Percentiles rank a stretch among this genome's conserved stretches.
These are phyloP conservation scores for Lucilia sericata DNA, from an alignment of 1,140 invertebrate genomes.

Conservation along the genomic window DNA sequence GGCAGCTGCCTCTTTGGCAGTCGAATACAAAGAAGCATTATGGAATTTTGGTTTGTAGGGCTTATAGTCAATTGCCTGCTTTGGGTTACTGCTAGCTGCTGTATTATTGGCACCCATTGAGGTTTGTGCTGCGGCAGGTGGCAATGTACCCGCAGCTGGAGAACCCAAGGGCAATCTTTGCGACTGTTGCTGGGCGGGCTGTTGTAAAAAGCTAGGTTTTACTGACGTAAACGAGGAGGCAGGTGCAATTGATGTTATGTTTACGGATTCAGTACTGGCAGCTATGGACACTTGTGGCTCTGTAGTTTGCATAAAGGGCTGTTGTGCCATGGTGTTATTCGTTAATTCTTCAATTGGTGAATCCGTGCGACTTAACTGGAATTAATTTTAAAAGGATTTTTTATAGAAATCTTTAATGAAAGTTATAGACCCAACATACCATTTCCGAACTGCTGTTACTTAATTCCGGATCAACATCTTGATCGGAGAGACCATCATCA, in stretches of 20 bases:
- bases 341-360: slow-evolving; percentile 61
- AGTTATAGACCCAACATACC: slow-evolving; percentile 50
- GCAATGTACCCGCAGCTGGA: slow-evolving; percentile 62
- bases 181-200: slow-evolving; percentile 55
- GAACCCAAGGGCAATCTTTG: slow-evolving; percentile 62
- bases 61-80: slow-evolving; percentile 59
- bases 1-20: slow-evolving; percentile 51
- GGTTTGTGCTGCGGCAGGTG: slow-evolving; percentile 52
- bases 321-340: slow-evolving; percentile 45
- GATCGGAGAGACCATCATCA: slow-evolving; percentile 72
- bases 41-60: slow-evolving; percentile 85
- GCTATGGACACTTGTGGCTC: slow-evolving; percentile 33
- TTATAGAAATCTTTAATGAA: slow-evolving; percentile 17
- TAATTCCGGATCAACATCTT: slow-evolving; percentile 61
- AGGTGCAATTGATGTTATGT: slow-evolving; percentile 57
- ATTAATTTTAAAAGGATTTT: not conserved
- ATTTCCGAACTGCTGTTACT: slow-evolving; percentile 66
- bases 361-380: slow-evolving; percentile 60
- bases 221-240: slow-evolving; percentile 59
- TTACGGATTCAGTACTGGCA: slow-evolving; percentile 49
- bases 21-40: slow-evolving; percentile 72
- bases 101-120: slow-evolving; percentile 37
- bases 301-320: slow-evolving; percentile 12
- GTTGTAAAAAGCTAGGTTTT: slow-evolving; percentile 56
- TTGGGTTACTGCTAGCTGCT: slow-evolving; percentile 56